Conservation (phyloP, 64 coral and sea anemone species). For the Platygyra sinensis region DNA sequence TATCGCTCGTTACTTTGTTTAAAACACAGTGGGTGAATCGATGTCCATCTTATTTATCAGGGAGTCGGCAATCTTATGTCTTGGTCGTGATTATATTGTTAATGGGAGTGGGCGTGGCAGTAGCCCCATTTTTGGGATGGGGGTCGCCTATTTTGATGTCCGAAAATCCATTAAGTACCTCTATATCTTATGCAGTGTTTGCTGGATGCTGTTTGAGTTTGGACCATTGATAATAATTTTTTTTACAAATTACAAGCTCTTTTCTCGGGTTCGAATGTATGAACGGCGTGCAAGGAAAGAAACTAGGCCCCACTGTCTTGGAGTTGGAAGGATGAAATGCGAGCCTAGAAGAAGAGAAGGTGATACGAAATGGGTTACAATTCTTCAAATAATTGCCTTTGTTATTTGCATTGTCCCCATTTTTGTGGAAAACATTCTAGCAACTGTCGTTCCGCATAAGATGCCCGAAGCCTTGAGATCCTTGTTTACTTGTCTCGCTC, state of each 20-base stretch:
- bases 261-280: conserved; percentile 21
- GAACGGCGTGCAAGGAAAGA: not conserved
- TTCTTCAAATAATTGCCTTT: not conserved
- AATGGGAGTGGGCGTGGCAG: not conserved
- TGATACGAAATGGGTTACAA: conserved; percentile 1
- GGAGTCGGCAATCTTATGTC: not conserved
- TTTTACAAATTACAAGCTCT: not conserved
- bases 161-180: not conserved
- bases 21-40: not conserved
- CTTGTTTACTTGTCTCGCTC: not conserved
- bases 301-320: not conserved
- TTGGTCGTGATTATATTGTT: not conserved
- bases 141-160: not conserved
- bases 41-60: not conserved
- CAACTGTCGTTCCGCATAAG: not conserved
- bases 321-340: not conserved
- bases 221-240: not conserved
- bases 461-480: not conserved
- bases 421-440: not conserved
- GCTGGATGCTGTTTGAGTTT: not conserved
- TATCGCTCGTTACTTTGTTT: not conserved
- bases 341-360: not conserved
- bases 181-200: not conserved
- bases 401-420: not conserved
- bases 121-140: conserved; percentile 8